phyloP scores from a whole-genome alignment of 2,113 vertebrate genomes.

The Peucedramus taeniatus region DNA sequence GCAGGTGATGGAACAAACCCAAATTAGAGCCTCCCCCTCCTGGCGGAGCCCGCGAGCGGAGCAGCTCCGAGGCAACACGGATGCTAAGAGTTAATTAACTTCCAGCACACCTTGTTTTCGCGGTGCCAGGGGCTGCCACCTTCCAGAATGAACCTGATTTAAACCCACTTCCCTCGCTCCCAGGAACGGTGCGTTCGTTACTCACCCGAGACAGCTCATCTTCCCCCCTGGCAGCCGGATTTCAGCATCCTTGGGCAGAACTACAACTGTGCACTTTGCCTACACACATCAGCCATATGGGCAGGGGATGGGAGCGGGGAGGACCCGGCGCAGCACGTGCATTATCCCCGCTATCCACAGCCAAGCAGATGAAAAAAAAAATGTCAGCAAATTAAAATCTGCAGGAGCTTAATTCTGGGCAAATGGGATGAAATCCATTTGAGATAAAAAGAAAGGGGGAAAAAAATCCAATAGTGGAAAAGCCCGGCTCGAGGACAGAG shows the following conservation, averaged over 20 bases:
- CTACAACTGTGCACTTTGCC: not conserved
- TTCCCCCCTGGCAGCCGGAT: constrained; percentile 37
- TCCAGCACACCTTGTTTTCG: not conserved
- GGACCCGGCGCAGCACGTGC: constrained; percentile 34
- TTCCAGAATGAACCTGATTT: not conserved
- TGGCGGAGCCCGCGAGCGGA: not conserved
- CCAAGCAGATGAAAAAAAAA: constrained; percentile 64
- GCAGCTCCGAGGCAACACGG: not conserved
- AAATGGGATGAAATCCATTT: constrained; percentile 60
- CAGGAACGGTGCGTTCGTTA: constrained; percentile 5
- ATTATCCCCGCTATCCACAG: constrained; percentile 63
- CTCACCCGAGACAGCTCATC: constrained; percentile 90
- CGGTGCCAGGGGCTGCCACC: not conserved
- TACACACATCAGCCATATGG: not conserved
- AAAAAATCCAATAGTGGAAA: not conserved
- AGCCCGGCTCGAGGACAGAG: not conserved
- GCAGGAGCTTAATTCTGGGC: constrained; percentile 58
- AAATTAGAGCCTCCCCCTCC: not conserved
- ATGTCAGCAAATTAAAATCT: constrained; percentile 53
- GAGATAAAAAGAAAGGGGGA: not conserved
- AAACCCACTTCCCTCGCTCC: not conserved
- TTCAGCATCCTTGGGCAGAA: constrained; percentile 43
- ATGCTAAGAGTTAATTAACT: constrained; percentile 20
- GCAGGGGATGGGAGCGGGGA: constrained; percentile 9
- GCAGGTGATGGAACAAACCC: not conserved